Base-by-base conservation (phyloP, 1,140 invertebrate species). In the Drosophila ficusphila region DNA sequence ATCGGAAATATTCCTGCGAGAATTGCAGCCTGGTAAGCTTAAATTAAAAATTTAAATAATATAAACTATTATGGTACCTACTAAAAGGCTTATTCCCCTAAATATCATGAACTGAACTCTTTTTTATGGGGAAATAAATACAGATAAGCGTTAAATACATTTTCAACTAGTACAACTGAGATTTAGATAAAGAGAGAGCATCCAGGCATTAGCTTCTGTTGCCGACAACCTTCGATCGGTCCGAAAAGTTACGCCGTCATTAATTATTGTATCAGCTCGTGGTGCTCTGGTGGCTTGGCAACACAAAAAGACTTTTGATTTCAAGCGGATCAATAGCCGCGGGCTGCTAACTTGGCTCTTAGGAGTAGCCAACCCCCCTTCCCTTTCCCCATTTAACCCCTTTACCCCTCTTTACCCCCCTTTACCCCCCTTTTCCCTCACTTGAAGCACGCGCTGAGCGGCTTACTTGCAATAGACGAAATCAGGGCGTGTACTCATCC, bases 1-100 rank as follows among this genome's bases (percentile, higher is more conserved):
- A 3, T n/a, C 92, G 94, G 51, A 96, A 95, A 90, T 99, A 98
- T 91, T 95, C 96, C 19, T 99, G 98, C 92, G 98, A 99, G 90
- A 98, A 98, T 91, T 99, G 98, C 91, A 94, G 96, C 69, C 98
- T 97, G 94, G 95, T 95, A 90, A 92, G 91, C 14, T 14, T 27
- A 7, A 0, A 0, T 19, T 0, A 8, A 41, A 31, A 21, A 27
- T 19, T 12, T 21, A 9, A 9, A 5, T 12, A 34, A 29, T 42
- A 16, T 14, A 5, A 38, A 44, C n/a, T 4, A 19, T 3, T 5
- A n/a, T n/a, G n/a, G n/a, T n/a, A n/a, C n/a, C n/a, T n/a, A n/a
- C n/a, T n/a, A n/a, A n/a, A n/a, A n/a, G n/a, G n/a, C n/a, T n/a
- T n/a, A n/a, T n/a, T n/a, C n/a, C n/a, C n/a, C n/a, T n/a, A n/a